These are phyloP conservation scores for Pipistrellus pipistrellus DNA, from an alignment of 2,797 vertebrate genomes.

Conservation along the genomic window DNA sequence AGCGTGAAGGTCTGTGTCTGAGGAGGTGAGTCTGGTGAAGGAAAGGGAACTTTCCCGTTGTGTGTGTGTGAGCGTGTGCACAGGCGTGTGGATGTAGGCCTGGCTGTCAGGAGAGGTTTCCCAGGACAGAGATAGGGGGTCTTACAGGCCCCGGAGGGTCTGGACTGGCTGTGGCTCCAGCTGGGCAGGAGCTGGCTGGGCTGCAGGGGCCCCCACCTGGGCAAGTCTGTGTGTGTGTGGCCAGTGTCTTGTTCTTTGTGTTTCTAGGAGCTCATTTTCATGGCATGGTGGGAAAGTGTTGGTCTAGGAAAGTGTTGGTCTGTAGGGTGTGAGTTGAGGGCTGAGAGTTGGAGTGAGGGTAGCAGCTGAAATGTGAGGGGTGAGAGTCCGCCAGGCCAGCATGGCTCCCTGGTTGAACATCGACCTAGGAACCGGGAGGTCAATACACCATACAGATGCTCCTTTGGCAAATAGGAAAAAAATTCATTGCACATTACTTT, in stretches of 20 bases:
- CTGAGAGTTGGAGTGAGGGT: too few relatives aligned
- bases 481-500: too few relatives aligned
- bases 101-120: neutral
- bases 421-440: too few relatives aligned
- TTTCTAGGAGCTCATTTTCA: neutral
- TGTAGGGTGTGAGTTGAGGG: too few relatives aligned
- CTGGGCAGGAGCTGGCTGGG: neutral
- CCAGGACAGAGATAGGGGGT: neutral
- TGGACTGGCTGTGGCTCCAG: neutral
- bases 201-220: neutral
- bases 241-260: neutral
- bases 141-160: too few relatives aligned
- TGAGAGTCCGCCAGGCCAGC: too few relatives aligned
- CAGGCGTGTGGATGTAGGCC: neutral
- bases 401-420: too few relatives aligned
- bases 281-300: neutral
- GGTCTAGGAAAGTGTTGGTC: neutral
- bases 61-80: neutral
- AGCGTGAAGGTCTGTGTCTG: neutral
- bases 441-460: too few relatives aligned
- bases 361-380: neutral
- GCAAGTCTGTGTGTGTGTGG: neutral
- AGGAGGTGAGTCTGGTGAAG: slow-evolving; percentile 22
- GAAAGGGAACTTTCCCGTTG: neutral
- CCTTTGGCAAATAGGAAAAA: too few relatives aligned